Conservation (phyloP, 2,797 vertebrate genomes). For the Gymnocypris eckloni region DNA sequence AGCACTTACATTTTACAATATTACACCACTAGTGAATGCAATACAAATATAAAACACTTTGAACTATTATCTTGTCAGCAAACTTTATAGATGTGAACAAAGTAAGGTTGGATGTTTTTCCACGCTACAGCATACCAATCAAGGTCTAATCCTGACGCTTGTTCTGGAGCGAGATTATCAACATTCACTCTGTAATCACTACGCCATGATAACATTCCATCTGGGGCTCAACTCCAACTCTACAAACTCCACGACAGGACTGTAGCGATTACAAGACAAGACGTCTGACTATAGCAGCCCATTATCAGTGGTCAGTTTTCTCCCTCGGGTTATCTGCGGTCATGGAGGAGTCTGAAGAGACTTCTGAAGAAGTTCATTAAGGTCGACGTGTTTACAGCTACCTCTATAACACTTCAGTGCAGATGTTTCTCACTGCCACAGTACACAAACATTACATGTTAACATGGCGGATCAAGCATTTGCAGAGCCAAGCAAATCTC, state of each 20-base stretch:
- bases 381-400: neutral
- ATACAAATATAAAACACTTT: neutral
- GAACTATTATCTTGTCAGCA: neutral
- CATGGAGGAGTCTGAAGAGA: neutral
- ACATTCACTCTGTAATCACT: slow-evolving; percentile 73
- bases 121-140: slow-evolving; percentile 64
- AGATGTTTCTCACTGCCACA: neutral
- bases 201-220: slow-evolving; percentile 68
- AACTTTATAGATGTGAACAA: neutral
- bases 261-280: slow-evolving; percentile 37
- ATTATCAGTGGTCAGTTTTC: neutral
- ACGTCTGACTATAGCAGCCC: neutral
- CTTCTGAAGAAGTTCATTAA: neutral
- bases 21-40: neutral
- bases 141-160: slow-evolving; percentile 71
- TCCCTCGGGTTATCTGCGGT: neutral
- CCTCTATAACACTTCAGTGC: neutral
- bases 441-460: neutral
- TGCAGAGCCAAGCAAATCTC: neutral
- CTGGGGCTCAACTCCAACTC: slow-evolving; percentile 59
- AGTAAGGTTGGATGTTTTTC: slow-evolving; percentile 57
- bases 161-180: slow-evolving; percentile 74
- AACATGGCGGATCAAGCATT: no score
- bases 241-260: slow-evolving; percentile 55
- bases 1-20: neutral